Base-by-base conservation (phyloP, 2,113 vertebrate species). In the Lagopus leucura region DNA sequence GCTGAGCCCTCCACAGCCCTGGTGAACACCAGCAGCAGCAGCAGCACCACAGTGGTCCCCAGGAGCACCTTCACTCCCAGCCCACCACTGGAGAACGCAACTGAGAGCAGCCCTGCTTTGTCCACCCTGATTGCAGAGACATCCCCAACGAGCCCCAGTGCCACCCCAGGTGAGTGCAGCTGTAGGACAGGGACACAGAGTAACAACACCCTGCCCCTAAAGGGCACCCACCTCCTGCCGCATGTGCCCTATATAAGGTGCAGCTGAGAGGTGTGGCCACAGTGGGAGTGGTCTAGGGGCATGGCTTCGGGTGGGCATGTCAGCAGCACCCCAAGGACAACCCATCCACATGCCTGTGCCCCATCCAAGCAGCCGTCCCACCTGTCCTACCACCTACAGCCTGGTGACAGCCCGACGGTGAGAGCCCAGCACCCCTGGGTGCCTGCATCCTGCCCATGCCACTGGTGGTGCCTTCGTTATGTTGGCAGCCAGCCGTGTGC, bases 71-170 rank as follows among this genome's bases (percentile, higher is more conserved):
- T 9, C 3, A 0, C 14, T 12, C 6, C 71, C 58, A 71, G n/a
- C 71, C 63, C 48, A 69, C 13, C 28, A 1, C 6, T 1, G 1
- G 8, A 9, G 15, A 54, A 57, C 63, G 65, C 1, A 0, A 8
- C 30, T 57, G 5, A 19, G 12, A 83, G 60, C 81, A 57, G 4
- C 15, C 6, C 50, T 16, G 36, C 2, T 22, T 25, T 36, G 30
- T 25, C 40, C 19, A 20, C 12, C 22, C 4, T 9, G 7, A 55
- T 36, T 50, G 15, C 9, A 10, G 52, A 14, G 71, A 57, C 71
- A 55, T 11, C 52, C 38, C 25, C 64, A 2, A 38, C 67, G 14
- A 71, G 9, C 13, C 7, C 8, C 34, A 27, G 28, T 13, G 8
- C 50, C 20, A 4, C 45, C 10, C 8, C 45, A 3, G 55, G 94